Evolutionary conservation across 2,113 vertebrate genomes (phyloP).

Genomic region (Chloroceryle aenea): DNA sequence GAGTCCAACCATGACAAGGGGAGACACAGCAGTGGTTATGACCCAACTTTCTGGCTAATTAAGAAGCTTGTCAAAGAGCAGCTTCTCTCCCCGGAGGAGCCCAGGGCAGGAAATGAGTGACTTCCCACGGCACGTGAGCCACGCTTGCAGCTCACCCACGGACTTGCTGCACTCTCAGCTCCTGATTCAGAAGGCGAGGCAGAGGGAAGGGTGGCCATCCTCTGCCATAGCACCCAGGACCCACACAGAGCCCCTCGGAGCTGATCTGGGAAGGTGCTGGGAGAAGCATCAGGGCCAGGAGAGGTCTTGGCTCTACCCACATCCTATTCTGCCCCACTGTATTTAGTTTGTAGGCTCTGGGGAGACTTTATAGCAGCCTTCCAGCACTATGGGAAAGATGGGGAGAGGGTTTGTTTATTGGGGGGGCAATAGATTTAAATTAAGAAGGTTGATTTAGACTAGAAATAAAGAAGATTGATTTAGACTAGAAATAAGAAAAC

Average conservation of each 20-base stretch:
- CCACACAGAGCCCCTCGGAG: neutral
- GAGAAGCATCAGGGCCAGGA: neutral
- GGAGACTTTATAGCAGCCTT: neutral
- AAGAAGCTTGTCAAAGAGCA: constrained; percentile 6
- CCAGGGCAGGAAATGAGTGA: neutral
- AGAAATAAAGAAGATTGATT: neutral
- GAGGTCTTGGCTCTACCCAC: too few species aligned
- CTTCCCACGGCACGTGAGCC: neutral
- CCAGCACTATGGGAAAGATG: neutral
- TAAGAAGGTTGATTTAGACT: neutral
- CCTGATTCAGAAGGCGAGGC: neutral
- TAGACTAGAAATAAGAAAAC: neutral
- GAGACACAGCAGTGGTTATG: constrained; percentile 8
- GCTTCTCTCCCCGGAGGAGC: neutral
- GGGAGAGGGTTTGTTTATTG: neutral
- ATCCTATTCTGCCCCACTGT: fast-evolving
- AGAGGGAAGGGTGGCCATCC: neutral
- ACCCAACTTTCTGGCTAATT: constrained; percentile 42
- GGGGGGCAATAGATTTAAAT: neutral
- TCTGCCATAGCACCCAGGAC: fast-evolving
- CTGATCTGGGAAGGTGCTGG: fast-evolving
- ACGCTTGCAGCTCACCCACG: fast-evolving
- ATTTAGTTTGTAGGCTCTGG: neutral
- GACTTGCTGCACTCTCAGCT: neutral
- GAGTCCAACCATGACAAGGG: constrained; percentile 5